These are phyloP conservation scores for Drosophila obscura DNA, from an alignment of 1,140 invertebrate genomes.

Conservation along the genomic window DNA sequence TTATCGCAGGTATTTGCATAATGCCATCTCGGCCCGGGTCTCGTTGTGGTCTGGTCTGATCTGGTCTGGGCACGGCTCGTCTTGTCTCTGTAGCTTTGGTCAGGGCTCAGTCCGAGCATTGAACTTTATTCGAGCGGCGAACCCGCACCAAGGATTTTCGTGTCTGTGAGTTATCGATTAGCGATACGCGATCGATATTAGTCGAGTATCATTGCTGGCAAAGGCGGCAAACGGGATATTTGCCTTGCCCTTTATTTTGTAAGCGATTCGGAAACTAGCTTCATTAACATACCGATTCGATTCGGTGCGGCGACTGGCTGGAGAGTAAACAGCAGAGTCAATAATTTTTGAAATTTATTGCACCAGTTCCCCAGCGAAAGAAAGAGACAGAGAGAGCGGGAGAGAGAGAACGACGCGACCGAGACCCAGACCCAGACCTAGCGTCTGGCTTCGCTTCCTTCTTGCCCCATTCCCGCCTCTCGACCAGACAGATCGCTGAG, in stretches of 20 bases:
- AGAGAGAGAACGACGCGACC: constrained; percentile 4
- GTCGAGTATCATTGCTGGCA: no score
- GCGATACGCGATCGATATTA: constrained; percentile 4
- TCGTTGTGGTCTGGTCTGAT: constrained; percentile 1
- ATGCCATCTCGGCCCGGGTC: constrained; percentile 38
- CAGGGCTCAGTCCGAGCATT: constrained; percentile 45
- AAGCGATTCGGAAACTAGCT: constrained; percentile 51
- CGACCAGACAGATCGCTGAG: not conserved
- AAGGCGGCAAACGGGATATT: constrained; percentile 9
- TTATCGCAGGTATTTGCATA: constrained; percentile 62
- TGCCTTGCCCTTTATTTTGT: constrained; percentile 10
- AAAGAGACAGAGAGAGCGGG: no score
- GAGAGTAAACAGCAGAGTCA: no score
- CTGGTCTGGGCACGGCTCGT: not conserved
- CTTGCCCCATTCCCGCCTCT: constrained; percentile 6
- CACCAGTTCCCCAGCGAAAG: constrained; percentile 20
- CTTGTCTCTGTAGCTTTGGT: no score
- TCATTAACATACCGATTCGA: constrained; percentile 47
- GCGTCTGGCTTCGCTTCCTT: constrained; percentile 21
- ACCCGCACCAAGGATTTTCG: constrained; percentile 7
- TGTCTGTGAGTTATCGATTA: constrained; percentile 9
- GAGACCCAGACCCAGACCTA: constrained; percentile 2
- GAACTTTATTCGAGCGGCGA: constrained; percentile 53
- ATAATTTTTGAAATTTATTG: constrained; percentile 51
- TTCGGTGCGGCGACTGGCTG: constrained; percentile 7